Percentiles rank a stretch among this genome's conserved stretches.
Evolutionary conservation across 2,797 vertebrate species (phyloP).

Genomic region (Miichthys miiuy): DNA sequence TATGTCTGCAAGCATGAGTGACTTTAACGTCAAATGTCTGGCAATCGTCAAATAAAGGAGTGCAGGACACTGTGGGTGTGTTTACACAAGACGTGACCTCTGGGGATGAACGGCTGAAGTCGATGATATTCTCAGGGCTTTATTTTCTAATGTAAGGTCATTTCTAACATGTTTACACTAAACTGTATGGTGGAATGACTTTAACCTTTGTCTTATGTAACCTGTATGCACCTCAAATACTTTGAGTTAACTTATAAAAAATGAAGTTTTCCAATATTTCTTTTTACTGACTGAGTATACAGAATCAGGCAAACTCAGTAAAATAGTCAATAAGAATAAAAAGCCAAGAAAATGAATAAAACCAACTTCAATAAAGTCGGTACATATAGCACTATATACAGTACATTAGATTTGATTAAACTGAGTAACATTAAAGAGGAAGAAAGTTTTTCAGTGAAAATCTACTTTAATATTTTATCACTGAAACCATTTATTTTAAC

Average conservation of each 20-base stretch:
- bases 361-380: neutral
- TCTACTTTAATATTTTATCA: no score
- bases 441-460: no score
- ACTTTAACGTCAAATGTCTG: constrained; percentile 58
- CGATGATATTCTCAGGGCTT: constrained; percentile 13
- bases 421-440: neutral
- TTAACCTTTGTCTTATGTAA: neutral
- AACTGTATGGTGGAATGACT: neutral
- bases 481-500: no score
- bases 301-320: neutral
- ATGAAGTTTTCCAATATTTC: neutral
- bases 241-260: neutral
- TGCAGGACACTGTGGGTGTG: constrained; percentile 31
- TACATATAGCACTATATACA: neutral
- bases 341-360: neutral
- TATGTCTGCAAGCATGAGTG: constrained; percentile 57
- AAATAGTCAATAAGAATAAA: neutral
- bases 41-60: constrained; percentile 40
- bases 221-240: neutral
- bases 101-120: constrained; percentile 3
- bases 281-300: neutral
- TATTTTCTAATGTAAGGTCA: constrained; percentile 9
- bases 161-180: neutral
- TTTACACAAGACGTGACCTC: constrained; percentile 50
- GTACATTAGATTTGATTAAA: neutral